Conservation (phyloP, 2,797 vertebrate genomes). For the Alcedo atthis region DNA sequence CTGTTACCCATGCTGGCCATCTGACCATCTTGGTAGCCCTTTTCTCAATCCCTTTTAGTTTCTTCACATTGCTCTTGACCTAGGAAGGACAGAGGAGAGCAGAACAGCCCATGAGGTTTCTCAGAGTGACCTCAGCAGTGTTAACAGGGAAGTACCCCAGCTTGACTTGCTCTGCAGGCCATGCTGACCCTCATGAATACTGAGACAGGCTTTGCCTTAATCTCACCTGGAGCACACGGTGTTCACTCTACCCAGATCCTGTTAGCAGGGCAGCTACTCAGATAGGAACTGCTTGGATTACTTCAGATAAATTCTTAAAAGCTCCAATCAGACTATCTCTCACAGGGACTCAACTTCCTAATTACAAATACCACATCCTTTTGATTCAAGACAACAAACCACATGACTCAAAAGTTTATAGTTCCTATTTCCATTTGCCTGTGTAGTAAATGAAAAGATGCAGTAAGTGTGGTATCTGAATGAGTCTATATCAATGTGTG, state of each 20-base stretch:
- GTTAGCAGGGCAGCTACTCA: not conserved
- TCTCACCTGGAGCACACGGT: not conserved
- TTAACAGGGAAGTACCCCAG: not conserved
- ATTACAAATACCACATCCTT: not conserved
- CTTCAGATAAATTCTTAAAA: not conserved
- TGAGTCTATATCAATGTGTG: not conserved
- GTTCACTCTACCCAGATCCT: accelerated
- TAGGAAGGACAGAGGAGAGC: not conserved
- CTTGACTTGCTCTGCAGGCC: not conserved
- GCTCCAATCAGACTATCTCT: not conserved
- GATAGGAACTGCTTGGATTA: not conserved
- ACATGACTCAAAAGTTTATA: not conserved
- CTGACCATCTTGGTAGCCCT: not conserved
- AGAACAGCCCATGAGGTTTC: not conserved
- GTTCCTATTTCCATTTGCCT: not conserved
- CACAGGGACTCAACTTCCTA: not conserved
- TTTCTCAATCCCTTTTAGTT: not conserved
- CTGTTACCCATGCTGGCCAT: not conserved
- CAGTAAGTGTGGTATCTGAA: not conserved
- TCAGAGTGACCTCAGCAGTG: not conserved
- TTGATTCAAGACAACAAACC: not conserved
- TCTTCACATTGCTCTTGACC: not conserved
- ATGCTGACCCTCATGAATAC: not conserved
- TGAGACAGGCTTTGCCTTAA: not conserved
- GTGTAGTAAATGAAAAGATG: not conserved